A percentile compares a stretch with the other conserved stretches of the same genome.
Conservation (phyloP, 2,888 invertebrate genomes). For the Germaria angustata region DNA sequence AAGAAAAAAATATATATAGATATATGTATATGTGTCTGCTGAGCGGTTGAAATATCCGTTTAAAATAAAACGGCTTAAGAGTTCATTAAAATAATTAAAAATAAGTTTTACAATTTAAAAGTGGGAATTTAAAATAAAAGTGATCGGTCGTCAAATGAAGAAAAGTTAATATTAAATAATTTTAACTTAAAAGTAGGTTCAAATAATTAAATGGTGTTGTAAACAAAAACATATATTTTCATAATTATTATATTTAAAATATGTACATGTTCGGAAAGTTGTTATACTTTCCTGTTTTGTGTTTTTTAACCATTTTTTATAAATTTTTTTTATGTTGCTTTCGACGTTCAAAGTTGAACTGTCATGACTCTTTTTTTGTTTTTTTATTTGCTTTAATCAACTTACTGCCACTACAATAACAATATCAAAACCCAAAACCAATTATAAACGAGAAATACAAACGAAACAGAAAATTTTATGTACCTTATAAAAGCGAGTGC, state of each 20-base stretch:
- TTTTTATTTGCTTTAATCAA: conserved; percentile 46
- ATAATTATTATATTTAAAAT: background rate
- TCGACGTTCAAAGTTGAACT: conserved; percentile 16
- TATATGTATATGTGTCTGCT: background rate
- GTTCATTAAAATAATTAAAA: too few relatives aligned
- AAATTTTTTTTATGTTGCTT: background rate
- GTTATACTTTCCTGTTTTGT: background rate
- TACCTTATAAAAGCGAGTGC: conserved; percentile 68
- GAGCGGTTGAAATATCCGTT: conserved; percentile 13
- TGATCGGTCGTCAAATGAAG: conserved; percentile 9
- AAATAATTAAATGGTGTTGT: background rate
- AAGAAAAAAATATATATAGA: conserved; percentile 33
- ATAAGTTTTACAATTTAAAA: too few relatives aligned
- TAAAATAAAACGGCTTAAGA: background rate
- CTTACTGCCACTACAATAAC: conserved; percentile 38
- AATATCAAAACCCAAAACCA: conserved; percentile 15
- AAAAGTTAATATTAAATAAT: background rate
- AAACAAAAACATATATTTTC: background rate
- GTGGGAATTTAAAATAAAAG: conserved; percentile 1
- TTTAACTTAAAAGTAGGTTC: conserved; percentile 23
- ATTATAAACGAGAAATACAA: conserved; percentile 44
- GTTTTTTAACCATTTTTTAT: background rate
- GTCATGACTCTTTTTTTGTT: conserved; percentile 7
- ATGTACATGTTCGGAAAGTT: background rate
- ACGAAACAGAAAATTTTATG: conserved; percentile 67